These are phyloP conservation scores for Jaculus jaculus DNA, from an alignment of 2,113 vertebrate species.

Conservation along the genomic window DNA sequence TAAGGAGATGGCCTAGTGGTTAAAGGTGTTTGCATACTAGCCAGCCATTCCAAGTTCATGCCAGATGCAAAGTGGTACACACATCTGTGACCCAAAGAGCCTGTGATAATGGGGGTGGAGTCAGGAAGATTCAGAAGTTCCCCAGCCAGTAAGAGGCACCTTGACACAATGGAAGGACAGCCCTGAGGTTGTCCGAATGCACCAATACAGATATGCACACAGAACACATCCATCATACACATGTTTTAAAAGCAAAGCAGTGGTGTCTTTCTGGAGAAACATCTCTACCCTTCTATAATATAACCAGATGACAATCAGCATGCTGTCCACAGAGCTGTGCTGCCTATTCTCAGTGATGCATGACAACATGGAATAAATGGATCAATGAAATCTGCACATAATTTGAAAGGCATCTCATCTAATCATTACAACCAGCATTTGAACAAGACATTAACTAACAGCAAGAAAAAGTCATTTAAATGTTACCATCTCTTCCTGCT, in stretches of 20 bases:
- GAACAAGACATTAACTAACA: background rate
- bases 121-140: too few species aligned
- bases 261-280: background rate
- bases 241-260: background rate
- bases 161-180: too few species aligned
- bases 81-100: too few species aligned
- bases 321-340: background rate
- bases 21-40: too few species aligned
- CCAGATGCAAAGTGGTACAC: too few species aligned
- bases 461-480: slow-evolving; percentile 5
- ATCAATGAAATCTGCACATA: background rate
- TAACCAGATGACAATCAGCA: background rate
- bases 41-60: too few species aligned
- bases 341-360: background rate
- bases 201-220: too few species aligned
- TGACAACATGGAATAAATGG: background rate
- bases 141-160: too few species aligned
- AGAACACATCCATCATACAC: too few species aligned
- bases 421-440: background rate
- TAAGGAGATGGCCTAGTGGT: too few species aligned
- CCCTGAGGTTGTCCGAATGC: too few species aligned
- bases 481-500: background rate
- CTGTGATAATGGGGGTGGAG: too few species aligned
- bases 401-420: background rate
- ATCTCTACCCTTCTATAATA: background rate